Evolutionary conservation across 2,888 invertebrate species (phyloP).

Genomic region (Polymixis lichenea): DNA sequence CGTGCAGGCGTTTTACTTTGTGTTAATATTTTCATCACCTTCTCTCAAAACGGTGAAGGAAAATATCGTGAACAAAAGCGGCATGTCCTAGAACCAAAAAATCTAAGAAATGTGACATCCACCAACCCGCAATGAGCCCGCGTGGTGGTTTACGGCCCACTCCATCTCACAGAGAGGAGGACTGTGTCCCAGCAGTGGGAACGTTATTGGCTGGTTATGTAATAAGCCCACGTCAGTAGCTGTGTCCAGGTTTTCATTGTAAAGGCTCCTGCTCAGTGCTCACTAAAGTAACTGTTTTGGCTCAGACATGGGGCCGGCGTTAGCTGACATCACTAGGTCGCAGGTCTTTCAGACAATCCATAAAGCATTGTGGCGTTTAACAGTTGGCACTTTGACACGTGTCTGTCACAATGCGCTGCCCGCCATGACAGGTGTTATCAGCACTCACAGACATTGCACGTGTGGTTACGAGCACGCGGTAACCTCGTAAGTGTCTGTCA

Average conservation of each 20-base stretch:
- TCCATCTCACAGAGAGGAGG: too few species aligned
- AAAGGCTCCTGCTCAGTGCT: neutral
- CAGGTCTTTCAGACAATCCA: neutral
- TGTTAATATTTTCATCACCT: too few species aligned
- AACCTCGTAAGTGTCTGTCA: neutral
- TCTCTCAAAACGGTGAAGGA: too few species aligned
- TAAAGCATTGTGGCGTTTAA: neutral
- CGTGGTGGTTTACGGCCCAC: too few species aligned
- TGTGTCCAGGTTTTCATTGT: too few species aligned
- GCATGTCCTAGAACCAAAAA: too few species aligned
- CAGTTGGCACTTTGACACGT: constrained; percentile 26
- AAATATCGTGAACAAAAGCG: too few species aligned
- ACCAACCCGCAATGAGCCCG: too few species aligned
- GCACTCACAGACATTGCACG: constrained; percentile 20
- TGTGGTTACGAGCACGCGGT: constrained; percentile 1
- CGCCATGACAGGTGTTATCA: constrained; percentile 44
- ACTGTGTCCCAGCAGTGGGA: too few species aligned
- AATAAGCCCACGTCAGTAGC: neutral
- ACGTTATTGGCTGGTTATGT: too few species aligned
- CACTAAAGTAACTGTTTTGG: neutral
- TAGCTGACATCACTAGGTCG: neutral
- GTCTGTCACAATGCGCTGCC: constrained; percentile 11
- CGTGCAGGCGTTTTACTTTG: too few species aligned
- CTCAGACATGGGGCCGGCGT: neutral
- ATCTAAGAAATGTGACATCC: too few species aligned